phyloP scores from a whole-genome alignment of 2,888 invertebrate genomes.

The Lepidochitona cinerea region DNA sequence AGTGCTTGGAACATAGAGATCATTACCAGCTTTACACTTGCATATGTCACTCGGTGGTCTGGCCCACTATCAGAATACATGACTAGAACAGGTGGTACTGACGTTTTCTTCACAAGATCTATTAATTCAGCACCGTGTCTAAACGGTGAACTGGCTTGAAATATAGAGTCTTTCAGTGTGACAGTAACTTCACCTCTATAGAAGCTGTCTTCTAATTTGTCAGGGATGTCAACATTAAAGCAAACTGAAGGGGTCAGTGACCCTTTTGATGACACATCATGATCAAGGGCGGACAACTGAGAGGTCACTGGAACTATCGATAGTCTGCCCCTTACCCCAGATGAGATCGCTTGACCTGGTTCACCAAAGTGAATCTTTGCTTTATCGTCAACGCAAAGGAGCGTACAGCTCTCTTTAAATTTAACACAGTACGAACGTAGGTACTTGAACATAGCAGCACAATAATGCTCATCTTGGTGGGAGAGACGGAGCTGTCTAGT shows the following conservation, averaged over 20 bases:
- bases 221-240: conserved; percentile 17
- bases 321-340: conserved; percentile 27
- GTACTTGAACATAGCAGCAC: conserved; percentile 27
- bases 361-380: conserved; percentile 28
- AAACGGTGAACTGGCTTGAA: conserved; percentile 24
- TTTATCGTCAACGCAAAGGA: conserved; percentile 32
- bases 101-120: neutral
- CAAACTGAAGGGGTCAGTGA: conserved; percentile 28
- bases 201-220: conserved; percentile 15
- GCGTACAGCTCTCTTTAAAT: neutral
- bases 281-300: conserved; percentile 28
- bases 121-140: conserved; percentile 19
- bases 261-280: conserved; percentile 23
- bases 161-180: conserved; percentile 22
- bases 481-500: conserved; percentile 21
- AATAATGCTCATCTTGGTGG: conserved; percentile 29
- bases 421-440: conserved; percentile 23
- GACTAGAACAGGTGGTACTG: conserved; percentile 15
- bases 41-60: neutral
- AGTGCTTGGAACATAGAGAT: conserved; percentile 19
- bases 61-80: conserved; percentile 32
- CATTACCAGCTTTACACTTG: conserved; percentile 12
- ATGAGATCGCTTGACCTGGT: conserved; percentile 20
- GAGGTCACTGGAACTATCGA: conserved; percentile 13
- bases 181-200: conserved; percentile 22